phyloP scores from a whole-genome alignment of 2,888 invertebrate genomes.

The Andricus quercusramuli region DNA sequence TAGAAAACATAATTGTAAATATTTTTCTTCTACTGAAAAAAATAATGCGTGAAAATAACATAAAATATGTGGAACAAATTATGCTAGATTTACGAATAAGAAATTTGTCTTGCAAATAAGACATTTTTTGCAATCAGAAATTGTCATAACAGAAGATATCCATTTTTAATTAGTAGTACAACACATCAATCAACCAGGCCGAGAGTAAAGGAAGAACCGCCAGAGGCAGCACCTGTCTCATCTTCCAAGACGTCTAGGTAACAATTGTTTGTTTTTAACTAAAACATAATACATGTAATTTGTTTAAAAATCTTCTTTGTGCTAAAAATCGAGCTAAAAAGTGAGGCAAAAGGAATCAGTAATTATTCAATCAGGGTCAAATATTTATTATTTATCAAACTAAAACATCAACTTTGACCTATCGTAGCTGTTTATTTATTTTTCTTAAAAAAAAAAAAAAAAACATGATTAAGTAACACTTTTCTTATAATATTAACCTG shows the following conservation, averaged over 20 bases:
- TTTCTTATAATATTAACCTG: neutral
- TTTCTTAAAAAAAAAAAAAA: no score
- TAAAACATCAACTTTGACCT: no score
- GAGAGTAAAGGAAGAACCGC: constrained; percentile 78
- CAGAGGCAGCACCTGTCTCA: constrained; percentile 77
- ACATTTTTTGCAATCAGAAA: neutral
- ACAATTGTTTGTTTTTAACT: constrained; percentile 45
- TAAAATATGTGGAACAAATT: neutral
- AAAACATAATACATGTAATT: no score
- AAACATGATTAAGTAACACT: no score
- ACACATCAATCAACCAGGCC: constrained; percentile 78
- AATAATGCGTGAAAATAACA: neutral
- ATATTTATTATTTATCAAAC: no score
- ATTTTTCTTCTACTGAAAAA: neutral
- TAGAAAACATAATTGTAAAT: no score
- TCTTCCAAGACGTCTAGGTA: constrained; percentile 79
- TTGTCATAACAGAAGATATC: constrained; percentile 67
- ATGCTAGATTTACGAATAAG: neutral
- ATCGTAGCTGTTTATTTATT: no score
- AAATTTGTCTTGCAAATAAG: neutral
- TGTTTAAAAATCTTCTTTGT: no score
- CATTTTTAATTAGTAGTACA: constrained; percentile 76
- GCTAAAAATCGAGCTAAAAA: no score
- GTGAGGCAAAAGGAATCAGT: no score
- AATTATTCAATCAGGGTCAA: no score